These are phyloP conservation scores for Muricea muricata DNA, from an alignment of 92 coral and sea anemone species.

Conservation along the genomic window DNA sequence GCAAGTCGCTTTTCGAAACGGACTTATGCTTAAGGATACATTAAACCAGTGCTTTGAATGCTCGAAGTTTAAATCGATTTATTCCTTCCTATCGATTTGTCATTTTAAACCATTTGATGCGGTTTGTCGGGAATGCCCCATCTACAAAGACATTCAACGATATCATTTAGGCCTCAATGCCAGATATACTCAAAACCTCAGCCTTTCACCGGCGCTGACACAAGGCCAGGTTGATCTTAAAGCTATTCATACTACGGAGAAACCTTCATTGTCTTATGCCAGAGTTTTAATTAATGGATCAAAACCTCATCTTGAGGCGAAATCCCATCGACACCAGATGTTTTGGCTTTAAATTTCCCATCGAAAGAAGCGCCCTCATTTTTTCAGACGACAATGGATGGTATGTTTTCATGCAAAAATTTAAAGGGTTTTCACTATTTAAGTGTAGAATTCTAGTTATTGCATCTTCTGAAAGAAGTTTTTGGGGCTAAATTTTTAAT, in stretches of 20 bases:
- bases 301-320: neutral
- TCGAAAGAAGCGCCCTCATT: constrained; percentile 30
- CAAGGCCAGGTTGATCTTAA: constrained; percentile 38
- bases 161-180: constrained; percentile 81
- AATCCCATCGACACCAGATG: neutral
- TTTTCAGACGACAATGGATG: constrained; percentile 41
- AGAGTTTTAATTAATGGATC: constrained; percentile 29
- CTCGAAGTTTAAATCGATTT: constrained; percentile 87
- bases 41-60: constrained; percentile 94
- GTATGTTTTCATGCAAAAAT: too few relatives aligned
- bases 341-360: constrained; percentile 4
- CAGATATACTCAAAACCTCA: constrained; percentile 79
- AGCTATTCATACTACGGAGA: constrained; percentile 5
- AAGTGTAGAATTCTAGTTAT: neutral
- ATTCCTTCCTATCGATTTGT: constrained; percentile 68
- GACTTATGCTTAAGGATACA: constrained; percentile 70
- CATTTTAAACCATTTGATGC: constrained; percentile 60
- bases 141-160: constrained; percentile 78
- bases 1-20: constrained; percentile 74
- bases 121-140: constrained; percentile 88
- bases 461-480: neutral
- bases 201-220: constrained; percentile 87
- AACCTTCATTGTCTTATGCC: constrained; percentile 26
- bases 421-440: neutral
- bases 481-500: neutral